These are phyloP conservation scores for Anoplopoma fimbria DNA, from an alignment of 2,113 vertebrate genomes.

Conservation along the genomic window DNA sequence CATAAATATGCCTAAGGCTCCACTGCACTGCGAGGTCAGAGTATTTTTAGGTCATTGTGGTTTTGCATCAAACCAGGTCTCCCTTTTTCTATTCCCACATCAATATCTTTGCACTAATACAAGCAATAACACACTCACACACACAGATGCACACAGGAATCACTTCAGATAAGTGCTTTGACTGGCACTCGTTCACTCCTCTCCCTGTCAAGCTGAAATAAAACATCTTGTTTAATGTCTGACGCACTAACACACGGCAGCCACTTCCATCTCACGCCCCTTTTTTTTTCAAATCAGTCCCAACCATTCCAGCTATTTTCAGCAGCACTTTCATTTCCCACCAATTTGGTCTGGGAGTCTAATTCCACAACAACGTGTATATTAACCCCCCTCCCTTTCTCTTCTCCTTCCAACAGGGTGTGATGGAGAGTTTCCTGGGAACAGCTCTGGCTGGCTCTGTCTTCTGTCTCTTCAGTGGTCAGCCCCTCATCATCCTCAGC, in stretches of 20 bases:
- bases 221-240: background rate
- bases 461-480: conserved; percentile 94
- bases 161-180: conserved; percentile 22
- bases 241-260: background rate
- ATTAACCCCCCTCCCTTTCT: background rate
- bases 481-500: conserved; percentile 99
- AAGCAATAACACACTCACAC: background rate
- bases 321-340: background rate
- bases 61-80: background rate
- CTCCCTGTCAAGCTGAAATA: conserved; percentile 20
- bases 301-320: background rate
- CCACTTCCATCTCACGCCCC: background rate
- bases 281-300: background rate
- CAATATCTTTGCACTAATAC: background rate
- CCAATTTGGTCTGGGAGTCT: background rate
- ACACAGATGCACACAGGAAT: background rate
- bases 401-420: conserved; percentile 83
- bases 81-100: background rate
- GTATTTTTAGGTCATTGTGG: background rate
- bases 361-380: background rate
- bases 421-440: conserved; percentile 98
- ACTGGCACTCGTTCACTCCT: background rate
- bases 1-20: background rate
- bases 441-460: conserved; percentile 92
- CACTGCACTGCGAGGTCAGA: background rate